These are phyloP conservation scores for Syngnathus floridae DNA, from an alignment of 2,113 vertebrate species.

Conservation along the genomic window DNA sequence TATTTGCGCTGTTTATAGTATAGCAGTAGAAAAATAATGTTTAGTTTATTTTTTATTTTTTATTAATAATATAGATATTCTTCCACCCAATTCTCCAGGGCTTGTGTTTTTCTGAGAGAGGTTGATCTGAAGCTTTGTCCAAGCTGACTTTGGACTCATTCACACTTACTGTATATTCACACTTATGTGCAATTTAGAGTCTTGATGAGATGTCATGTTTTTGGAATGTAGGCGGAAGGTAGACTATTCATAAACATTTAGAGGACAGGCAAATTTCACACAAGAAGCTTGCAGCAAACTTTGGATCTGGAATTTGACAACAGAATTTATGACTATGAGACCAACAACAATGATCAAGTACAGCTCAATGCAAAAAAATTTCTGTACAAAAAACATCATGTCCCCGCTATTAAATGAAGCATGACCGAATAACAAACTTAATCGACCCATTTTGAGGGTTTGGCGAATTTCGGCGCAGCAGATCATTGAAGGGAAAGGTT, in stretches of 20 bases:
- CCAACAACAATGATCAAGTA: background rate
- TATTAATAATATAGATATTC: background rate
- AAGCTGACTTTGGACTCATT: background rate
- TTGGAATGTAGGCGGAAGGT: background rate
- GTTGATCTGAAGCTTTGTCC: background rate
- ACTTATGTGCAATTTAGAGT: background rate
- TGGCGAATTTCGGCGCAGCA: background rate
- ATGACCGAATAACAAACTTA: background rate
- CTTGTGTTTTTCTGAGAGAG: background rate
- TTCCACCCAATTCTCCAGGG: background rate
- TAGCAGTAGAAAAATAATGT: background rate
- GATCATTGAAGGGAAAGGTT: conserved; percentile 7
- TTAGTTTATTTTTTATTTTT: background rate
- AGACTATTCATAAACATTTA: background rate
- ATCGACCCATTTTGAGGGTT: background rate
- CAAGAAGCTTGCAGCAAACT: background rate
- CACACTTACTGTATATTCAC: background rate
- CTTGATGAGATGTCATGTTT: background rate
- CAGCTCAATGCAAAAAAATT: background rate
- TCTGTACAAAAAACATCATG: background rate
- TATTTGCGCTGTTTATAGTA: background rate
- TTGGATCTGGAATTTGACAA: background rate
- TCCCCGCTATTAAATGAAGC: no score
- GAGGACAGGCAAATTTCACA: background rate
- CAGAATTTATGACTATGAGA: background rate